Evolutionary conservation across 1,140 invertebrate genomes (phyloP), one percentile per base, ranked within the genome.

Genomic region (Musca domestica): DNA sequence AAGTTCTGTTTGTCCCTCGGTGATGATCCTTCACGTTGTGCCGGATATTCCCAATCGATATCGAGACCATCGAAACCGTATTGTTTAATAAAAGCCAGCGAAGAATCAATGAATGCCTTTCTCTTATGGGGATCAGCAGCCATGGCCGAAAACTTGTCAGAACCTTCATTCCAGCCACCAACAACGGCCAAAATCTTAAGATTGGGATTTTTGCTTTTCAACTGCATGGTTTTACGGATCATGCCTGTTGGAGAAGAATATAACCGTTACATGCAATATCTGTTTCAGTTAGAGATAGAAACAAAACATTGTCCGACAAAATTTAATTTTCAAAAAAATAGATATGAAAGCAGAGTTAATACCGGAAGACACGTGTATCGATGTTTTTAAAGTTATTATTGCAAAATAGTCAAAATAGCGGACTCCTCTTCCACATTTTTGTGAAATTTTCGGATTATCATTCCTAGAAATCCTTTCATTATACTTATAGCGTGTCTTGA

Each of bases 131-230:
- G 68, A 58, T 82, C 80, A 1, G 71, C 73, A 0, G 83, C 86
- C 75, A 87, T 85, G 2, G 78, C 19, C 0, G 90, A 91, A 74
- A 87, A 92, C 67, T 87, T 88, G 2, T 47, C 48, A 0, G 88
- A 89, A 15, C 86, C 87, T 75, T 90, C 88, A 69, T 88, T 90
- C 90, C 90, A 92, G 1, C 92, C 91, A 14, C 92, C 92, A 64
- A 93, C 88, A 0, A 89, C 88, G 0, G 92, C 73, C n/a, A 92
- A 56, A 0, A 86, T 82, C 74, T 92, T 93, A 0, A 89, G 66
- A 0, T 83, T 78, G 0, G 89, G 86, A 75, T 89, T 92, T 6
- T 72, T 67, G 14, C 84, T 67, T 72, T 88, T 90, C 22, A 77
- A 61, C 0, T 71, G 76, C 64, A 80, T 74, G 2, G 73, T 73